phyloP scores from a whole-genome alignment of 2,888 invertebrate genomes.

The Erpobdella octoculata region DNA sequence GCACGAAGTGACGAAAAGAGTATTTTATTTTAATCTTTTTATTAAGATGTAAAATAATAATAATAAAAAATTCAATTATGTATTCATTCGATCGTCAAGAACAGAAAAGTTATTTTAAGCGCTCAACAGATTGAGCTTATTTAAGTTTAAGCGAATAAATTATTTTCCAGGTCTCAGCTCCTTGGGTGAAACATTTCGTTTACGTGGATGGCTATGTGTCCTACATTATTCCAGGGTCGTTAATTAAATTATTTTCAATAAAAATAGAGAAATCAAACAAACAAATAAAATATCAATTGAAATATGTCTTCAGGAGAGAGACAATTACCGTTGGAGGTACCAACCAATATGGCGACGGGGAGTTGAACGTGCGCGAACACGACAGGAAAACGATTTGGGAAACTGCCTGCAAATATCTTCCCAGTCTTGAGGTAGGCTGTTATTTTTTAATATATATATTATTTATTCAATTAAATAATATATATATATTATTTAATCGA shows the following conservation, averaged over 20 bases:
- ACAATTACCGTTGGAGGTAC: slow-evolving; percentile 74
- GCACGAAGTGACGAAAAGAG: no score
- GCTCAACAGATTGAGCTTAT: no score
- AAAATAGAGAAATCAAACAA: neutral
- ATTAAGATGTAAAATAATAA: no score
- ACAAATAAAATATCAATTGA: neutral
- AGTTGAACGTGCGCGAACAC: slow-evolving; percentile 61
- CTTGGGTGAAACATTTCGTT: slow-evolving; percentile 37
- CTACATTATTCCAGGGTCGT: slow-evolving; percentile 36
- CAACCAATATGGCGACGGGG: slow-evolving; percentile 72
- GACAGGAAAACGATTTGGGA: slow-evolving; percentile 71
- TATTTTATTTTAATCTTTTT: no score
- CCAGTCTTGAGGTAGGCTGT: slow-evolving; percentile 56
- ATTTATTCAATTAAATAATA: neutral
- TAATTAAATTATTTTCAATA: neutral
- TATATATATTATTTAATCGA: neutral
- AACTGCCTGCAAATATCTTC: slow-evolving; percentile 69
- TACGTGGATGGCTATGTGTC: slow-evolving; percentile 30
- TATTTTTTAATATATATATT: neutral
- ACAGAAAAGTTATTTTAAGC: no score
- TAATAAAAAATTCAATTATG: no score
- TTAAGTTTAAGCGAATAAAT: neutral
- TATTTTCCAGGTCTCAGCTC: slow-evolving; percentile 35
- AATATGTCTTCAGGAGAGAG: slow-evolving; percentile 26
- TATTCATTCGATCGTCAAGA: no score